Evolutionary conservation across 2,113 vertebrate genomes (phyloP).

Genomic region (Callipepla squamata): DNA sequence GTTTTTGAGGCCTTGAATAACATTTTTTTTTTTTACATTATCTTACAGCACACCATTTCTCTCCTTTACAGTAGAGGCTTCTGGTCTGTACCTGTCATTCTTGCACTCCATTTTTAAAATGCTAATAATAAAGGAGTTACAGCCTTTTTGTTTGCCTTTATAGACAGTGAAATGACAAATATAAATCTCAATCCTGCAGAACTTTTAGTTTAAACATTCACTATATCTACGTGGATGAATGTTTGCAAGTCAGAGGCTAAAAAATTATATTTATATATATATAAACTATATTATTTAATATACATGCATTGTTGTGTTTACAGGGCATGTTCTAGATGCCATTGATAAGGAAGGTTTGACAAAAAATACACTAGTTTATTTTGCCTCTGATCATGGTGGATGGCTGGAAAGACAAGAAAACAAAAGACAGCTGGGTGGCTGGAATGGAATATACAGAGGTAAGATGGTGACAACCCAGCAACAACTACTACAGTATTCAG

Average conservation of each 20-base stretch:
- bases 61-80: neutral
- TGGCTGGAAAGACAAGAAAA: constrained; percentile 79
- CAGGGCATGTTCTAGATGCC: constrained; percentile 83
- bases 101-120: neutral
- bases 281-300: neutral
- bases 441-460: constrained; percentile 89
- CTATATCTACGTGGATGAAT: neutral
- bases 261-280: neutral
- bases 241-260: neutral
- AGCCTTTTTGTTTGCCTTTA: neutral
- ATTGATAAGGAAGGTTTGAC: constrained; percentile 81
- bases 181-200: neutral
- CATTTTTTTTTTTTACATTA: neutral
- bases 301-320: neutral
- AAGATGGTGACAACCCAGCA: neutral
- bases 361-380: constrained; percentile 85
- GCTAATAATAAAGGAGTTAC: neutral
- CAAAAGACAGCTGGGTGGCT: constrained; percentile 70
- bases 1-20: neutral
- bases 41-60: neutral
- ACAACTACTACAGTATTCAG: neutral
- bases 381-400: constrained; percentile 92
- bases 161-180: neutral
- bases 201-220: neutral
- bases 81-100: neutral